phyloP scores from a whole-genome alignment of 2,888 invertebrate species.

The Luperina testacea region DNA sequence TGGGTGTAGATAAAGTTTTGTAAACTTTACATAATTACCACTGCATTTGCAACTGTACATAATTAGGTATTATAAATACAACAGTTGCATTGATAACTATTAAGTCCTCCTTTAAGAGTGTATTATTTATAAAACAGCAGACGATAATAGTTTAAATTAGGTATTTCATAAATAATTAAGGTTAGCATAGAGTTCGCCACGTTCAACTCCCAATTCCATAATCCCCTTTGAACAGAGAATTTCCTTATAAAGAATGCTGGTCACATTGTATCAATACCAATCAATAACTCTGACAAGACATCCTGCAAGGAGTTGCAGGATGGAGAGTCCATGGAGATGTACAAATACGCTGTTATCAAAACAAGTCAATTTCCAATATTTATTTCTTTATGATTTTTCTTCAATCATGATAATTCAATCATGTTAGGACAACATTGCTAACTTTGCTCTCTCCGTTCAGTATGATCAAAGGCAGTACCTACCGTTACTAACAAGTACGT shows the following conservation, averaged over 20 bases:
- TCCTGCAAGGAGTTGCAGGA: no score
- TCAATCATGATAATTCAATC: not conserved
- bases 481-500: slow-evolving; percentile 6
- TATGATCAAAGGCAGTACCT: slow-evolving; percentile 15
- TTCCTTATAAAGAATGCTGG: not conserved
- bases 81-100: no score
- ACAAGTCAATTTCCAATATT: slow-evolving; percentile 8
- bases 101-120: not conserved
- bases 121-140: not conserved
- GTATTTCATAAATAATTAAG: not conserved
- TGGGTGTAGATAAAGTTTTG: no score
- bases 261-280: not conserved
- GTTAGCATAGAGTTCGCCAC: not conserved
- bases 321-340: not conserved
- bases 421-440: slow-evolving; percentile 1
- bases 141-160: not conserved
- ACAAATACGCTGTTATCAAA: slow-evolving; percentile 3
- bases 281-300: not conserved
- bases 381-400: not conserved
- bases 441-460: slow-evolving; percentile 14
- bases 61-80: no score
- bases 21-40: no score
- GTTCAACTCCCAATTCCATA: not conserved
- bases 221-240: not conserved
- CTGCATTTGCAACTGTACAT: no score